Evolutionary conservation across 2,888 invertebrate genomes (phyloP), one percentile per base, ranked within the genome.

Genomic region (Caenorhabditis becei): DNA sequence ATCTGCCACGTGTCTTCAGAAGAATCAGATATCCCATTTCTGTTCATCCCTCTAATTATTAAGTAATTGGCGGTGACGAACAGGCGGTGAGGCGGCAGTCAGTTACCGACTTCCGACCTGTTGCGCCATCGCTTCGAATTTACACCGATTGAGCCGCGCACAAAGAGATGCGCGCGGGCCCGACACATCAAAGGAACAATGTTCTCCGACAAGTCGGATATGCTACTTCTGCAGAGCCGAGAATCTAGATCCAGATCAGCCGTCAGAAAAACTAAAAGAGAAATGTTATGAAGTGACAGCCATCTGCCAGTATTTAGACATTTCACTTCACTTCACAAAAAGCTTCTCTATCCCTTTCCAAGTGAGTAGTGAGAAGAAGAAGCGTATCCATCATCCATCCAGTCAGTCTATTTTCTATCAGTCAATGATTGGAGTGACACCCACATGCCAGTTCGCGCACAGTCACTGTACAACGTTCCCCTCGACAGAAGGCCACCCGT

Each of bases 51-150:
- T 53, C 59, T 75, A 75, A 75, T 75, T 75, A 75, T 75, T 65
- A 61, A 53, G 32, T 75, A 75, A 75, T 75, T 66, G 75, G 61
- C 66, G 44, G 66, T 66, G 75, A 14, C 65, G 32, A 51, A 18
- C 75, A 74, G 74, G 58, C 65, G 44, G 58, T 61, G 51, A 59
- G 44, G 44, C 44, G 62, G 18, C 71, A 62, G 54, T 54, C 61
- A 66, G 58, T 66, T 66, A 66, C 53, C 61, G 75, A 75, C 75
- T 75, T 75, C 75, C 75, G 75, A 75, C 75, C 66, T 75, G 75
- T 75, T 75, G 44, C 75, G 75, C 75, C 75, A 75, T 75, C 49
- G 75, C n/a, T 16, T 75, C 75, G 61, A 75, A 75, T 75, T 75
- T 75, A 75, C 75, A 75, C 53, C 74, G 26, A 26, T 70, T 37